Percentiles rank a stretch among this genome's conserved stretches.
Conservation (phyloP, 2,888 invertebrate genomes). For the Pilophorus perplexus region DNA sequence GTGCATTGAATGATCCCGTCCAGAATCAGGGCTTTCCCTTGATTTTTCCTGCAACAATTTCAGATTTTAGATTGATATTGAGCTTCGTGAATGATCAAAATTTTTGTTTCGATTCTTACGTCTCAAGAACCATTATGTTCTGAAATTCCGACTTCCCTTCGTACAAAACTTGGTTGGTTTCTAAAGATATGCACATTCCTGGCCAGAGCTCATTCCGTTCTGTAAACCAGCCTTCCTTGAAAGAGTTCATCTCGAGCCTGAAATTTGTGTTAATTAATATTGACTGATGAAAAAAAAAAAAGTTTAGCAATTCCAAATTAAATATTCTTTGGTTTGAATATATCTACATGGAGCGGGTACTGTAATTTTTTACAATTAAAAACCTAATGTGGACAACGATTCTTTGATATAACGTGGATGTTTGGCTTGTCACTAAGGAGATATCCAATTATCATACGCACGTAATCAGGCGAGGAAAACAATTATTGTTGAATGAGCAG, state of each 20-base stretch:
- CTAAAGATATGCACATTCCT: slow-evolving; percentile 81
- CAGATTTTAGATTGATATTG: background rate
- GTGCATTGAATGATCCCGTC: slow-evolving; percentile 98
- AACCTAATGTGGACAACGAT: too few relatives aligned
- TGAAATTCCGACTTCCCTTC: slow-evolving; percentile 79
- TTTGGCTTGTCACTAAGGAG: too few relatives aligned
- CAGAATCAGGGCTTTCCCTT: slow-evolving; percentile 83
- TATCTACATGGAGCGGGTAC: too few relatives aligned
- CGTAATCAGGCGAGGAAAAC: too few relatives aligned
- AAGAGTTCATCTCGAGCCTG: slow-evolving; percentile 70
- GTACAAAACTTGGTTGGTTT: slow-evolving; percentile 76
- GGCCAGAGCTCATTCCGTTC: slow-evolving; percentile 90
- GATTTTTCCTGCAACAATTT: slow-evolving; percentile 59
- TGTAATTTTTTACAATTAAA: too few relatives aligned
- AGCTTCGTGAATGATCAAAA: background rate
- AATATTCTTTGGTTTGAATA: too few relatives aligned
- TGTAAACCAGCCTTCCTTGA: slow-evolving; percentile 87
- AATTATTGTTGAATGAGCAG: too few relatives aligned
- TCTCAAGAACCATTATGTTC: slow-evolving; percentile 78
- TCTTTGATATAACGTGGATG: too few relatives aligned
- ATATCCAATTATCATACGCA: too few relatives aligned
- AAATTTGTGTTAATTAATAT: too few relatives aligned
- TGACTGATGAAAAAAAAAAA: too few relatives aligned
- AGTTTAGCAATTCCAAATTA: too few relatives aligned
- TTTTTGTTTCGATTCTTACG: slow-evolving; percentile 56